Evolutionary conservation across 35 echinoderm and acorn worm species (phyloP), one percentile per base, ranked within the genome.

Genomic region (Diadema setosum): DNA sequence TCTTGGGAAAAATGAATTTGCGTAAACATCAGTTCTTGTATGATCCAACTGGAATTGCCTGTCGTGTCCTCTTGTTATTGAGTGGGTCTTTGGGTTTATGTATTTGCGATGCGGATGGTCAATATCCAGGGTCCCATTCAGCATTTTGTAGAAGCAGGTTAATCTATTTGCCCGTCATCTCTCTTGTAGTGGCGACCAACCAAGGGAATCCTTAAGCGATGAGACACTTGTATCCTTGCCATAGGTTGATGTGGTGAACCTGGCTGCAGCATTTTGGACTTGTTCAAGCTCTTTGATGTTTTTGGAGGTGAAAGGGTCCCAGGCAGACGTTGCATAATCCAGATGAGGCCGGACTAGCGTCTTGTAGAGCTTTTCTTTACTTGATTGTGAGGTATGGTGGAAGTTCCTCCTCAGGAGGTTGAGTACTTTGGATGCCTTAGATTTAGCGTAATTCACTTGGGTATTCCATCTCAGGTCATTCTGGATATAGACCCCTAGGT

Each of bases 291-390:
- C 8, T 6, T 39, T 67, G 60, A 67, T 35, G 57, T 65, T 85
- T 85, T 85, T 85, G 12, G n/a, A 15, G 45, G 70, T 84, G 56
- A 27, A 85, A 9, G 83, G 83, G 20, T 85, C 83, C 83, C 83
- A 85, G 16, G 57, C 83, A 20, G 83, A 39, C 2, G 83, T 14
- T 2, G 57, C 56, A 56, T 85, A 85, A 7, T 67, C 16, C 30
- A 30, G 34, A 4, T 63, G 20, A 39, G 52, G 60, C 15, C 52
- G 83, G 55, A 85, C 83, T 17, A 67, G 1, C 15, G 57, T 5
- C 0, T 7, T 61, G 40, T 67, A 65, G 11, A 83, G 45, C 31
- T 83, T 83, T 36, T 50, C 26, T 30, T 46, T 81, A 9, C 17
- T 46, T 48, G 11, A 52, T 21, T 6, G 5, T 23, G 43, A 83